Base-by-base conservation (phyloP, 2,888 invertebrate genomes). In the Cephus pulcher region DNA sequence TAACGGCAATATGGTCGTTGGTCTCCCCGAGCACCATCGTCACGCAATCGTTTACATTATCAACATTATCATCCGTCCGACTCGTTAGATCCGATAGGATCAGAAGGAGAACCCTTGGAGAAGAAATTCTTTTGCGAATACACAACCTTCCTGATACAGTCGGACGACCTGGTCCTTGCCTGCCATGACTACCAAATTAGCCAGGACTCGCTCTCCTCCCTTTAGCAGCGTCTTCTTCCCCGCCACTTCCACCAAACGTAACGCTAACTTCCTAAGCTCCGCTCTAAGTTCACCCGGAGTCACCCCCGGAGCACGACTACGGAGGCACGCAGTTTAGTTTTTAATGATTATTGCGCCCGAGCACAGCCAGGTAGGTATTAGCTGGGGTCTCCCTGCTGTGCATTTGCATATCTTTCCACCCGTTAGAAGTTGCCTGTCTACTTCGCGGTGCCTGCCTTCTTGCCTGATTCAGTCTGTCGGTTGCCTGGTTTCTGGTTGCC, bases 341-440 rank as follows among this genome's bases (percentile, higher is more conserved):
- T 90, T 90, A 90, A 90, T 88, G 89, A 90, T 89, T 88, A 89
- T 89, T 89, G 89, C 88, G 84, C 85, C 82, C 83, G 80, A 79
- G 85, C 81, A 83, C 80, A 82, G 80, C 82, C 87, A 87, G 88
- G 85, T 85, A 87, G 87, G 86, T 86, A 88, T 89, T 89, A 87
- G 84, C 82, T 86, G 82, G 85, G 83, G 84, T 86, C 81, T 82
- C 84, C 85, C 84, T 82, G 40, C 82, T 84, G 84, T 85, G 84
- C 86, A 90, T 90, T 90, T 89, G 90, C 90, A 90, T 90, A 90
- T 90, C 90, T 89, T 89, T 88, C 88, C 85, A 87, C 82, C 86
- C 86, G 88, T 88, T 89, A 88, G 89, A 87, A 89, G 89, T 89
- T 88, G 86, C 88, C 84, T 80, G 84, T 84, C 83, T 85, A 75